Evolutionary conservation across 1,140 invertebrate genomes (phyloP).

Genomic region (Drosophila murphyi): DNA sequence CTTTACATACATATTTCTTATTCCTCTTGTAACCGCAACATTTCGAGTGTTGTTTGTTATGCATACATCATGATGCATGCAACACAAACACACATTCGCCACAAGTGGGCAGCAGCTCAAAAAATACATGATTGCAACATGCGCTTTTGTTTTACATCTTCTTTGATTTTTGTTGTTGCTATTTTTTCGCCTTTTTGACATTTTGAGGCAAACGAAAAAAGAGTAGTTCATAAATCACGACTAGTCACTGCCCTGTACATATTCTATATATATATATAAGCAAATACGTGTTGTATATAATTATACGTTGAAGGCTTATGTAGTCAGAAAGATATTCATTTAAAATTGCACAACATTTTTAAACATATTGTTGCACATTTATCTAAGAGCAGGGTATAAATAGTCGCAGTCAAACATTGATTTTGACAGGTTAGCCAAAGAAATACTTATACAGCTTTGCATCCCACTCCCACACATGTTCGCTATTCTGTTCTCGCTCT

Average conservation of each 20-base stretch:
- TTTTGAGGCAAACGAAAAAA: slow-evolving; percentile 22
- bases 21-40: slow-evolving; percentile 23
- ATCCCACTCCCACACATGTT: background rate
- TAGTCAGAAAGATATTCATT: no score
- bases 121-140: slow-evolving; percentile 68
- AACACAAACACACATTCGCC: background rate
- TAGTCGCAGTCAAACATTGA: slow-evolving; percentile 47
- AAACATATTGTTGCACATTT: background rate
- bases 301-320: no score
- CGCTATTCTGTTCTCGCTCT: background rate
- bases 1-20: background rate
- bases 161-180: slow-evolving; percentile 19
- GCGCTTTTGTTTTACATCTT: slow-evolving; percentile 37
- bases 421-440: no score
- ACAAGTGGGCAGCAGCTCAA: slow-evolving; percentile 31
- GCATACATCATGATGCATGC: slow-evolving; percentile 21
- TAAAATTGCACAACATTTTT: no score
- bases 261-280: background rate
- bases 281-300: background rate
- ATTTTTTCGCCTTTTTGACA: slow-evolving; percentile 1
- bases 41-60: slow-evolving; percentile 40
- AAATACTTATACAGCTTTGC: slow-evolving; percentile 2
- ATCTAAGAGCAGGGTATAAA: slow-evolving; percentile 5
- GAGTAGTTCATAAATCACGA: background rate
- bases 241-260: background rate